phyloP scores from a whole-genome alignment of 1,140 invertebrate species.

The Orussus abietinus region DNA sequence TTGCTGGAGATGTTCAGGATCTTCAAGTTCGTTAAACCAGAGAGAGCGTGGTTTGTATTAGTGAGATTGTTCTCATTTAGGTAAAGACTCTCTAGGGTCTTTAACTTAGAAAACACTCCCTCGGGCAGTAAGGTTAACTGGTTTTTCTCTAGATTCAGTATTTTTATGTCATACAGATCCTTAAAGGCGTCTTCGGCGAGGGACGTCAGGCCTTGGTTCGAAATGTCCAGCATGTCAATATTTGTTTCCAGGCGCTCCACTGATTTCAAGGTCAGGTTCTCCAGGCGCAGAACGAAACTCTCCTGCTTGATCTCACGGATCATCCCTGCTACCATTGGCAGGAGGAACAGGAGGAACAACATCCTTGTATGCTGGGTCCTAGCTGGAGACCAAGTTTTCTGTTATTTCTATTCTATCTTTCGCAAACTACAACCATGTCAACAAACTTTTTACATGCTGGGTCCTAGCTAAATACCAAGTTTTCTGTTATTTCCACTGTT shows the following conservation, averaged over 20 bases:
- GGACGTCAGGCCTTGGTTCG: constrained; percentile 11
- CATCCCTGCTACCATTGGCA: constrained; percentile 15
- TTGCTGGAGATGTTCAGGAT: constrained; percentile 28
- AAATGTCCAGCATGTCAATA: constrained; percentile 20
- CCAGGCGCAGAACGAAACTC: constrained; percentile 16
- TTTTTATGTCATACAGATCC: constrained; percentile 19
- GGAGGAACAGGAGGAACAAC: constrained; percentile 15
- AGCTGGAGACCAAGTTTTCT: too few relatives aligned
- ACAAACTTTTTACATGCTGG: too few relatives aligned
- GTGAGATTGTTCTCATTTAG: constrained; percentile 26
- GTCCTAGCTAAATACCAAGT: too few relatives aligned
- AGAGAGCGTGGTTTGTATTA: constrained; percentile 21
- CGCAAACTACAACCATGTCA: too few relatives aligned
- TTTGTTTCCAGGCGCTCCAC: constrained; percentile 7
- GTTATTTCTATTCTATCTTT: too few relatives aligned
- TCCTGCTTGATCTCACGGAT: not conserved
- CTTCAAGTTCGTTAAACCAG: constrained; percentile 26
- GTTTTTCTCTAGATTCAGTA: constrained; percentile 26
- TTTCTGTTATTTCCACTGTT: too few relatives aligned
- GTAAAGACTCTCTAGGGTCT: constrained; percentile 20
- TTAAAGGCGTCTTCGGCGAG: constrained; percentile 27
- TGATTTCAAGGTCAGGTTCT: constrained; percentile 19
- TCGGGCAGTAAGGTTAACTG: constrained; percentile 22
- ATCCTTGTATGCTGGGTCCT: too few relatives aligned
- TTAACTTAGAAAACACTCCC: constrained; percentile 30